Conservation (phyloP, 2,888 invertebrate genomes). For the Drosophila birchii region DNA sequence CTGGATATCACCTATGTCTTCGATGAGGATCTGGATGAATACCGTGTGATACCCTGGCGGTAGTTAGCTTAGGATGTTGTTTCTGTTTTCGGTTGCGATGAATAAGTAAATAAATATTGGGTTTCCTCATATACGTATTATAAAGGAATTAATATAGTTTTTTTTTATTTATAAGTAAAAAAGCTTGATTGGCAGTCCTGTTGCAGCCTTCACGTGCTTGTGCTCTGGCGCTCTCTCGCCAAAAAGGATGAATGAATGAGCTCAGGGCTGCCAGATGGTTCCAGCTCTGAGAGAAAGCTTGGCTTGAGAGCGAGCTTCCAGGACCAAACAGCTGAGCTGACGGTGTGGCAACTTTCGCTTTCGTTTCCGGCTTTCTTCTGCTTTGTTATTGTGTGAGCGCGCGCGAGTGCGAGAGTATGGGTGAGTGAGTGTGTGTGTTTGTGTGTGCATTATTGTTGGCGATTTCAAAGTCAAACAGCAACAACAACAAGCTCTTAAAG, state of each 20-base stretch:
- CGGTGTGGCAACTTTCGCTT: slow-evolving; percentile 64
- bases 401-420: slow-evolving; percentile 9
- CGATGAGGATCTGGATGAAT: slow-evolving; percentile 68
- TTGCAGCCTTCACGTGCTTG: slow-evolving; percentile 19
- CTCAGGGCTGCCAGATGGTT: slow-evolving; percentile 58
- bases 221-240: slow-evolving; percentile 6
- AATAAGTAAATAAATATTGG: background rate
- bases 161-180: background rate
- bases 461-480: slow-evolving; percentile 77
- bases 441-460: slow-evolving; percentile 70
- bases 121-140: background rate
- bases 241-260: slow-evolving; percentile 64
- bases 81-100: background rate
- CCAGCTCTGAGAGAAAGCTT: slow-evolving; percentile 1
- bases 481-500: slow-evolving; percentile 54
- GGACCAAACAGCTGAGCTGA: slow-evolving; percentile 19
- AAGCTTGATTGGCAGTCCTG: slow-evolving; percentile 1
- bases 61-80: slow-evolving; percentile 7
- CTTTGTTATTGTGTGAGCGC: slow-evolving; percentile 61
- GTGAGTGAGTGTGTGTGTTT: slow-evolving; percentile 22
- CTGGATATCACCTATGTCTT: slow-evolving; percentile 72
- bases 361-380: slow-evolving; percentile 73
- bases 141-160: background rate
- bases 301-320: slow-evolving; percentile 16
- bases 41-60: slow-evolving; percentile 76